A percentile compares a stretch with the other conserved stretches of the same genome.
Evolutionary conservation across 1,140 invertebrate species (phyloP).

Genomic region (Polypedilum pembai): DNA sequence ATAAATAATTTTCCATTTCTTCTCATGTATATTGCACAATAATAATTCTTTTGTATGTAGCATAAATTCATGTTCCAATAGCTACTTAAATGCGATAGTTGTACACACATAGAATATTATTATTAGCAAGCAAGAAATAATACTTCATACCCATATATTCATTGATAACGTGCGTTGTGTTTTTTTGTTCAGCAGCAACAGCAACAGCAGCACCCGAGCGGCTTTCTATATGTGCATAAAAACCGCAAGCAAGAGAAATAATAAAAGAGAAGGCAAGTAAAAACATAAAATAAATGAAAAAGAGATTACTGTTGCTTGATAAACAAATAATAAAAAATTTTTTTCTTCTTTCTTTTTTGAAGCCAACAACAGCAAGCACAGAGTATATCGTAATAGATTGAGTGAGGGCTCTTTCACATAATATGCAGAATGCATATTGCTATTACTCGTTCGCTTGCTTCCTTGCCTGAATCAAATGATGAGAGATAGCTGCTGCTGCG

Average conservation of each 20-base stretch:
- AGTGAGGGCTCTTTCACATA: neutral
- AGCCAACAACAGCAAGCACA: neutral
- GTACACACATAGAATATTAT: no score
- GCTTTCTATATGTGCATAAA: neutral
- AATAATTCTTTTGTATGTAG: neutral
- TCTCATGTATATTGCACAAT: neutral
- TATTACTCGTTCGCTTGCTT: no score
- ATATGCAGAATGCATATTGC: neutral
- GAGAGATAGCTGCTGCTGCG: neutral
- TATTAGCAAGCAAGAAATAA: no score
- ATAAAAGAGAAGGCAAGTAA: neutral
- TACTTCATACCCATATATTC: no score
- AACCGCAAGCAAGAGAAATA: neutral
- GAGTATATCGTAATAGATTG: slow-evolving; percentile 1
- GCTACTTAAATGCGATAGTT: no score
- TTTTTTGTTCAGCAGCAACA: no score
- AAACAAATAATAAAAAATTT: slow-evolving; percentile 26
- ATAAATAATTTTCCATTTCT: slow-evolving; percentile 4
- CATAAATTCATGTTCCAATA: slow-evolving; percentile 1
- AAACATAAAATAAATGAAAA: slow-evolving; percentile 26
- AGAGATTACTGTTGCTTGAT: slow-evolving; percentile 21
- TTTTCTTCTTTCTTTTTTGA: neutral
- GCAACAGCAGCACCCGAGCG: no score
- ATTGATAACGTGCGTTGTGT: no score
- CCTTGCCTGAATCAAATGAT: neutral